A percentile compares a stretch with the other conserved stretches of the same genome.
phyloP scores from a whole-genome alignment of 1,140 invertebrate genomes.

The Drosophila repletoides region DNA sequence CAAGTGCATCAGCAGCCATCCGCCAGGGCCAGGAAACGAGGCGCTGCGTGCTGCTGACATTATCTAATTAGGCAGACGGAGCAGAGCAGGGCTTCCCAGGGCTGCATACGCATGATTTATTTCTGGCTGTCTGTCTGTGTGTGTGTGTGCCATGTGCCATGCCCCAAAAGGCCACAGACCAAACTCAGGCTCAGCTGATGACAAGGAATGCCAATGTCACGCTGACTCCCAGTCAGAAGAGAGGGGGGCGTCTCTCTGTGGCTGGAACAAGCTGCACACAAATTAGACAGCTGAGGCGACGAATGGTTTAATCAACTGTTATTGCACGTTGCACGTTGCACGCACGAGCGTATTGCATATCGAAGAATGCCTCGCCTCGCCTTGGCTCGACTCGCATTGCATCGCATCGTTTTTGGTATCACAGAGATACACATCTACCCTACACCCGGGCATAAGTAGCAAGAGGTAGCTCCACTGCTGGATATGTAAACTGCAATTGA shows the following conservation, averaged over 20 bases:
- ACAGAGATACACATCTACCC: too few species aligned
- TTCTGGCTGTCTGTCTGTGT: too few species aligned
- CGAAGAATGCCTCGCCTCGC: too few species aligned
- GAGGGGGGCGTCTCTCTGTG: too few species aligned
- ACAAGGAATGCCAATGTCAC: conserved; percentile 67
- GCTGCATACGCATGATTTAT: conserved; percentile 64
- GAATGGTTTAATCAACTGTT: too few species aligned
- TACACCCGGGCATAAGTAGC: background rate
- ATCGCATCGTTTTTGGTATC: too few species aligned
- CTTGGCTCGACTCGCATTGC: too few species aligned
- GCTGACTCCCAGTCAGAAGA: too few species aligned
- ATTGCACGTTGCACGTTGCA: background rate
- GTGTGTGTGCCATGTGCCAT: too few species aligned
- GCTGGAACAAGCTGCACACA: conserved; percentile 19
- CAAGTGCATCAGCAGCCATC: background rate
- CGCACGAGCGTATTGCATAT: too few species aligned
- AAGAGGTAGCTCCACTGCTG: background rate
- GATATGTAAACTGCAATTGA: conserved; percentile 33
- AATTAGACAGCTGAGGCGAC: conserved; percentile 27
- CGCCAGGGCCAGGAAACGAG: conserved; percentile 30
- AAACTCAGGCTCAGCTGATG: conserved; percentile 33
- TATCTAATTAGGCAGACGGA: conserved; percentile 70
- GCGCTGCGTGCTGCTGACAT: conserved; percentile 62
- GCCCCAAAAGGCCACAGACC: too few species aligned
- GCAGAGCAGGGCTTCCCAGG: background rate